Base-by-base conservation (phyloP, 1,140 invertebrate genomes). In the Diploscapter pachys region DNA sequence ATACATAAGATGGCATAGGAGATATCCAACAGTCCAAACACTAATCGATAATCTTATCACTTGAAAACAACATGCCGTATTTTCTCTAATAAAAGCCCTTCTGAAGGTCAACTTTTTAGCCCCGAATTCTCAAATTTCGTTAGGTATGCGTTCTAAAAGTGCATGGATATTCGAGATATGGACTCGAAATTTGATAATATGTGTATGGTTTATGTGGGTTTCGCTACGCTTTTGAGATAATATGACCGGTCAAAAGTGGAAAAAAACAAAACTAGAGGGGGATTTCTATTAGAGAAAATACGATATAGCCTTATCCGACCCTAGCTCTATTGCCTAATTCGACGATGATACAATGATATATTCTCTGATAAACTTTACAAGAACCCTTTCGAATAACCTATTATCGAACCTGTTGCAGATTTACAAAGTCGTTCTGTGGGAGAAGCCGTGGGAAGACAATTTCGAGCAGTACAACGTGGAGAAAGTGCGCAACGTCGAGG, bases 361-460 rank as follows among this genome's bases (percentile, higher is more conserved):
- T 11, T 59, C 11, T 11, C 57, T 13, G 11, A 11, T 11, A 59
- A 11, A 59, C 13, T 59, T 13, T 59, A 64, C 63, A 64, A 64
- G 63, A 48, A 50, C 2, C 31, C 63, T 5, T 50, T 64, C 31
- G 51, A 64, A 50, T 31, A 5, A 50, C 31, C 9, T 13, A 50
- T 31, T 5, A 13, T 5, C 13, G 6, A 31, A 31, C 31, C 31
- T 31, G 48, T 6, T 53, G 13, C 66, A 59, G 57, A 56, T 72
- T 8, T 76, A 72, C 63, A 63, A 76, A 57, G 63, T 76, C 54
- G 63, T 65, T 49, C 13, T 76, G 55, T 76, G 75, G 75, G 75
- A 76, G 75, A 76, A 76, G 70, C 75, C 75, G 13, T 76, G 75
- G 75, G 75, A 76, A 71, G 31, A 31, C 31, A 76, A 76, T 65